Conservation (phyloP, 23 tunicate genomes). For the Clavelina lepadiformis region DNA sequence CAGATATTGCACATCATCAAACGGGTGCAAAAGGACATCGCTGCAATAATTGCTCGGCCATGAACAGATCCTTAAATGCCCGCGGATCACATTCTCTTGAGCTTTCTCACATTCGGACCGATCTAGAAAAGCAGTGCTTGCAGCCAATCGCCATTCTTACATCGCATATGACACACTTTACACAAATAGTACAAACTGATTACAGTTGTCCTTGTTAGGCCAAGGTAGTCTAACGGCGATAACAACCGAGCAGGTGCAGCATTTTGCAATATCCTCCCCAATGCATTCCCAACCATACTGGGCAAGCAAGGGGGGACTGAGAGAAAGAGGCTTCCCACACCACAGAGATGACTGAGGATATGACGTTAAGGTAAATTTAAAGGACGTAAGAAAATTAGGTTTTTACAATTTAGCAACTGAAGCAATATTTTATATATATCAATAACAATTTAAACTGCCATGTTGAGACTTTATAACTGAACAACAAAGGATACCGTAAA, state of each 20-base stretch:
- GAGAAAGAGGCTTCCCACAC: conserved; percentile 69
- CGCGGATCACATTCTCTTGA: conserved; percentile 23
- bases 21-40: conserved; percentile 38
- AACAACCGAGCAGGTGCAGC: conserved; percentile 57
- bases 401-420: background rate
- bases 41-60: conserved; percentile 62
- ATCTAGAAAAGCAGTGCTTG: conserved; percentile 15
- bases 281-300: conserved; percentile 83
- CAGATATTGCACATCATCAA: conserved; percentile 21
- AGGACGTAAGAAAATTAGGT: background rate
- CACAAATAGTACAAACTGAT: background rate
- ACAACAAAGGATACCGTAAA: conserved; percentile 26
- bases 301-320: conserved; percentile 71
- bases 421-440: background rate
- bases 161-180: too few relatives aligned
- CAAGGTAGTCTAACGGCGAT: conserved; percentile 52
- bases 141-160: background rate
- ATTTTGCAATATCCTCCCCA: conserved; percentile 55
- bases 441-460: background rate
- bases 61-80: conserved; percentile 64
- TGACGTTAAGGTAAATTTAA: too few relatives aligned
- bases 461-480: background rate
- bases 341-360: conserved; percentile 42
- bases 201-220: conserved; percentile 57
- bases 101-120: conserved; percentile 29